Conservation (phyloP, 2,888 invertebrate species). For the Campoplex nolae region DNA sequence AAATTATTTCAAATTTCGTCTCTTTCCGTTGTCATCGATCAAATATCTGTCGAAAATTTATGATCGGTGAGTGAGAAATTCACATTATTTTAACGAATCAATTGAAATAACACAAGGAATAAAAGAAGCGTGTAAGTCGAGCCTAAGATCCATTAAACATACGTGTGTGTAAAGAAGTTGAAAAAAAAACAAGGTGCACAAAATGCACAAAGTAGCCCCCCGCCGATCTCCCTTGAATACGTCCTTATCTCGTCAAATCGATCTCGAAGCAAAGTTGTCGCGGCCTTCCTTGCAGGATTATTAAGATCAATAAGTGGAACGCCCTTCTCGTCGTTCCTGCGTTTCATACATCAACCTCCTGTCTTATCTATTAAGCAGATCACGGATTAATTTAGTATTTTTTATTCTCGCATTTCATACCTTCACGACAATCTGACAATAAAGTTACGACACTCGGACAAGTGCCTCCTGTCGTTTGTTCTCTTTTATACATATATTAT, state of each 20-base stretch:
- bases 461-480: slow-evolving; percentile 41
- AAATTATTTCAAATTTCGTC: background rate
- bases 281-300: slow-evolving; percentile 63
- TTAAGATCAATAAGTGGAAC: slow-evolving; percentile 57
- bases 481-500: slow-evolving; percentile 24
- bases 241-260: slow-evolving; percentile 61
- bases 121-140: background rate
- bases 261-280: slow-evolving; percentile 47
- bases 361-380: slow-evolving; percentile 54
- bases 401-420: slow-evolving; percentile 35
- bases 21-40: background rate
- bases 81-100: no score
- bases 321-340: slow-evolving; percentile 59
- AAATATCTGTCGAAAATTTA: background rate
- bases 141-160: background rate
- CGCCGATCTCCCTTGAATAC: slow-evolving; percentile 12
- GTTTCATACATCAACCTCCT: slow-evolving; percentile 37
- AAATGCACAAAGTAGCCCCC: slow-evolving; percentile 12
- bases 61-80: no score
- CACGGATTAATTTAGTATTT: slow-evolving; percentile 34
- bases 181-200: background rate
- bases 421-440: slow-evolving; percentile 55
- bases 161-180: background rate
- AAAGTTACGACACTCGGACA: slow-evolving; percentile 43
- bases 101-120: background rate